Base-by-base conservation (phyloP, 2,888 invertebrate genomes). In the Griposia aprilina region DNA sequence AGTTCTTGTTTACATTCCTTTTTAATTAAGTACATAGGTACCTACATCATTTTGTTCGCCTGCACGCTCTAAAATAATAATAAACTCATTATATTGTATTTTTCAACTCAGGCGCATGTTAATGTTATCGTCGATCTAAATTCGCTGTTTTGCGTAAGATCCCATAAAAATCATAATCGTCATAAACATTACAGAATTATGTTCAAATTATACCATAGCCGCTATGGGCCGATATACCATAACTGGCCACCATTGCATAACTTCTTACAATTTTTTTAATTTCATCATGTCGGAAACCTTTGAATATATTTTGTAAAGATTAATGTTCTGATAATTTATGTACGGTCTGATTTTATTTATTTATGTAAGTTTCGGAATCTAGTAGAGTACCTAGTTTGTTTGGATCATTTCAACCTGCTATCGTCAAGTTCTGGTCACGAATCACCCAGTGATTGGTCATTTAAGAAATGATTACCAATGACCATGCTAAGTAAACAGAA, bases 121-220 rank as follows among this genome's bases (percentile, higher is more conserved):
- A 83, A 76, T 68, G 77, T 81, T 83, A 81, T 82, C 80, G 80
- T 41, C 71, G 69, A 81, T 82, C 80, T 83, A 81, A 83, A 76
- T 80, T 72, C 76, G 41, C 81, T 74, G 72, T 80, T 90, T 85
- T 89, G 85, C 88, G 74, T 82, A 86, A 88, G 82, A 63, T 41
- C 45, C 80, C 81, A 87, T 90, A 85, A 85, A 83, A 82, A 81
- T 88, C 87, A 85, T 81, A 81, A 85, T 82, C 62, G 77, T 82
- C 82, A 89, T 90, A 90, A 90, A 89, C 82, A 87, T 88, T 80
- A 87, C 84, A 86, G 86, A 90, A 87, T 88, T 88, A 89, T 88
- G 79, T 84, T 73, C 79, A 83, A 87, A 90, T 90, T 89, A 90
- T 90, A 84, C 90, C 82, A 76, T 78, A 83, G 76, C 80, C 68